These are phyloP conservation scores for Clupea harengus DNA, from an alignment of 2,113 vertebrate genomes.

Conservation along the genomic window DNA sequence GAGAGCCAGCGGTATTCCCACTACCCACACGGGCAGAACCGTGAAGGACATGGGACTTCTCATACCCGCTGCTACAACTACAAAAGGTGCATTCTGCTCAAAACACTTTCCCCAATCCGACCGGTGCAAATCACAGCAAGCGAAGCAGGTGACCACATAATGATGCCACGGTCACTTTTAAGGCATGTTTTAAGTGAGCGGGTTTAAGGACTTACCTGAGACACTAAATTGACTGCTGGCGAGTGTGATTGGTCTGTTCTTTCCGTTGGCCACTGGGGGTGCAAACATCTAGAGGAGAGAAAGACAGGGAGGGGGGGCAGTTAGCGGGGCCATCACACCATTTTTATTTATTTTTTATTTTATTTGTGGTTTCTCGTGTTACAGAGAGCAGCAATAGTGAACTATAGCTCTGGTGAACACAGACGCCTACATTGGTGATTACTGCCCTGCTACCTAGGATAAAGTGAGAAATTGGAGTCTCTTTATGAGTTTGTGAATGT, in stretches of 20 bases:
- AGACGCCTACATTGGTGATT: not conserved
- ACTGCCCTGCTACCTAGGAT: not conserved
- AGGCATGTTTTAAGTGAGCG: not conserved
- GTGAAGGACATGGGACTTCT: constrained; percentile 10
- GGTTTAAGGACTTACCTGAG: constrained; percentile 77
- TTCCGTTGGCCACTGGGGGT: constrained; percentile 92
- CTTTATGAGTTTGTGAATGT: not conserved
- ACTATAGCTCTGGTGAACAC: not conserved
- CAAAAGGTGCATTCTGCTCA: not conserved
- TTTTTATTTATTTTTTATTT: not conserved
- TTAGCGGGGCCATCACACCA: constrained; percentile 38
- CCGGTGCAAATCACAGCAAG: not conserved
- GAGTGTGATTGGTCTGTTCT: constrained; percentile 91
- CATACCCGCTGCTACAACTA: not conserved
- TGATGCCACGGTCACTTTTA: not conserved
- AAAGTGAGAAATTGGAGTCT: not conserved
- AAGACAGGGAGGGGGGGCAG: constrained; percentile 35
- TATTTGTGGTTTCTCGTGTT: constrained; percentile 11
- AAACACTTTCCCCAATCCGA: constrained; percentile 17
- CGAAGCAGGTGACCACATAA: not conserved
- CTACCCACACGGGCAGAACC: not conserved
- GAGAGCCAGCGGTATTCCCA: not conserved
- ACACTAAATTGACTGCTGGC: constrained; percentile 87
- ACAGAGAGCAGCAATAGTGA: not conserved
- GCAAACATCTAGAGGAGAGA: constrained; percentile 93